Percentiles rank a stretch among this genome's conserved stretches.
These are phyloP conservation scores for Gracilinanus agilis DNA, from an alignment of 2,113 vertebrate genomes.

Conservation along the genomic window DNA sequence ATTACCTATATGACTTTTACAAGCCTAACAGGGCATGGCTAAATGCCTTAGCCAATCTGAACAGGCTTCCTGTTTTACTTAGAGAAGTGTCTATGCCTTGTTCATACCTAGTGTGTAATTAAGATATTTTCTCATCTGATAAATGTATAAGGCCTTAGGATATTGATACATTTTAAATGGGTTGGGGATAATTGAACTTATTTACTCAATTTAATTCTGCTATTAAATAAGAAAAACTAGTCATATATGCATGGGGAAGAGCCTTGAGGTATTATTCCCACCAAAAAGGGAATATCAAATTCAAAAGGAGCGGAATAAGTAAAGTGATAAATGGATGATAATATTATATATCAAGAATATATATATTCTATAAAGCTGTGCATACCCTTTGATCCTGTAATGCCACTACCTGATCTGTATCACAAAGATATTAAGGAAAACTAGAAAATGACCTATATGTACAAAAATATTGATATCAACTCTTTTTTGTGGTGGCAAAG, in stretches of 20 bases:
- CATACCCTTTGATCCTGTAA: no score
- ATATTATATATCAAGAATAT: no score
- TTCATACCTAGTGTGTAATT: background rate
- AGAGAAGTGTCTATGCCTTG: background rate
- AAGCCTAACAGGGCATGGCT: background rate
- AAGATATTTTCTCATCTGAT: background rate
- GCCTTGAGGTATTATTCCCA: no score
- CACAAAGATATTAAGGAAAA: background rate
- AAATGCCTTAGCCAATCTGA: background rate
- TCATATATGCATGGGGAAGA: no score
- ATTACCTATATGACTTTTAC: background rate
- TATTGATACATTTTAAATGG: background rate
- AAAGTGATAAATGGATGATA: no score
- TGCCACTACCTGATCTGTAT: no score
- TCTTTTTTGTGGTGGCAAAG: background rate
- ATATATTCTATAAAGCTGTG: no score
- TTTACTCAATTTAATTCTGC: no score
- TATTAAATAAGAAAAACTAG: no score
- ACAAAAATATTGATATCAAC: background rate
- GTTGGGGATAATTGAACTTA: background rate
- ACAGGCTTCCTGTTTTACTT: background rate
- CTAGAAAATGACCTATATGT: background rate
- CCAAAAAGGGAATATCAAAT: no score
- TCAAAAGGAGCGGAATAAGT: no score
- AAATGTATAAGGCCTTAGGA: background rate